phyloP scores from a whole-genome alignment of 1,140 invertebrate species.

The Drosophila murphyi region DNA sequence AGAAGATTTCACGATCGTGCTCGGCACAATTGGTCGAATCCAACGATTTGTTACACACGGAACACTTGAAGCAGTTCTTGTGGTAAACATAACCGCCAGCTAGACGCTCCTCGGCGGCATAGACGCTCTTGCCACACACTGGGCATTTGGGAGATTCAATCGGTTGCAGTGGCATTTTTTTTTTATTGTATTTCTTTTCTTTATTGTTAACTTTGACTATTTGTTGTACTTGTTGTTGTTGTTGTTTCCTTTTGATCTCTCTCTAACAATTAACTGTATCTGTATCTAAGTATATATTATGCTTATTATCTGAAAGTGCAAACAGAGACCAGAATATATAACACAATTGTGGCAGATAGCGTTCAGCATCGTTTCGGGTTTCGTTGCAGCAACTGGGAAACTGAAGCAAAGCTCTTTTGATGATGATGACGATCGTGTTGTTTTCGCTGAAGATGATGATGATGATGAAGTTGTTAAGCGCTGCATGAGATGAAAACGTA shows the following conservation, averaged over 20 bases:
- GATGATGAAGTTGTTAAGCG: slow-evolving; percentile 20
- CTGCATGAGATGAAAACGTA: slow-evolving; percentile 39
- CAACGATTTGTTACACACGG: slow-evolving; percentile 97
- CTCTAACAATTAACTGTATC: slow-evolving; percentile 55
- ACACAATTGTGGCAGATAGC: slow-evolving; percentile 23
- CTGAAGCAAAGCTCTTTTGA: slow-evolving; percentile 51
- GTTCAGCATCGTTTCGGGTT: slow-evolving; percentile 26
- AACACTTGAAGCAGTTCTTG: slow-evolving; percentile 99
- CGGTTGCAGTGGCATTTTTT: slow-evolving; percentile 97
- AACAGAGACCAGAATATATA: slow-evolving; percentile 56
- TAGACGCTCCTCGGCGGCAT: slow-evolving; percentile 98
- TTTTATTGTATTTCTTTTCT: slow-evolving; percentile 65
- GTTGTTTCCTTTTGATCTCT: slow-evolving; percentile 13
- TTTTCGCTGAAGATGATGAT: slow-evolving; percentile 27
- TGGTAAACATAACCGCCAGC: slow-evolving; percentile 99
- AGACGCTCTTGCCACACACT: slow-evolving; percentile 98
- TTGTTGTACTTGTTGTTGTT: background rate
- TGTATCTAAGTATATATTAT: slow-evolving; percentile 54
- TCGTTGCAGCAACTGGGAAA: slow-evolving; percentile 17
- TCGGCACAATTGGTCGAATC: slow-evolving; percentile 99
- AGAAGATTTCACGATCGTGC: slow-evolving; percentile 98
- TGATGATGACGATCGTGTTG: slow-evolving; percentile 20
- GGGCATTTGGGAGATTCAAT: slow-evolving; percentile 98
- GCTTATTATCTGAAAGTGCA: slow-evolving; percentile 79
- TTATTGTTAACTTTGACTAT: slow-evolving; percentile 23